Evolutionary conservation across 2,797 vertebrate species (phyloP).

Genomic region (Percopsis omiscomaycus): DNA sequence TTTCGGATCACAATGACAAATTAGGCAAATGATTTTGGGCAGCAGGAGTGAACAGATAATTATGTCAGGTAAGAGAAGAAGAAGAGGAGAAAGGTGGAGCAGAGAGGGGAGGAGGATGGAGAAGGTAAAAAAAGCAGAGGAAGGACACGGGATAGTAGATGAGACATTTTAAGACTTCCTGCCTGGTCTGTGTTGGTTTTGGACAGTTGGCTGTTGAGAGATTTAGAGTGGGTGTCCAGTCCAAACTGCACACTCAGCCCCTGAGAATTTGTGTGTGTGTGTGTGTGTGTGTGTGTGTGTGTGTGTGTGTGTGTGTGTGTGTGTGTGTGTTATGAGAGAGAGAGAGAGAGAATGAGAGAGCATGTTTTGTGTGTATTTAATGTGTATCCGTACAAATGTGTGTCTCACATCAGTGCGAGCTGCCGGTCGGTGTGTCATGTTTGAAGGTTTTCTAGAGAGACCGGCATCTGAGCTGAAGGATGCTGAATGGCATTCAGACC

Average conservation of each 20-base stretch:
- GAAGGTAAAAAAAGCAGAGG: background rate
- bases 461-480: constrained; percentile 8
- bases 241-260: constrained; percentile 36
- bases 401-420: constrained; percentile 50
- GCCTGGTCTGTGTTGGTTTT: constrained; percentile 43
- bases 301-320: constrained; percentile 10
- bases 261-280: constrained; percentile 20
- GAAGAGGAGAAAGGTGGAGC: background rate
- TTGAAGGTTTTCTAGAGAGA: constrained; percentile 29
- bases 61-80: constrained; percentile 29
- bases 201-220: constrained; percentile 43
- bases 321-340: constrained; percentile 3
- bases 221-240: constrained; percentile 28
- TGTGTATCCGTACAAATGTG: constrained; percentile 19
- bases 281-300: constrained; percentile 16
- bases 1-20: constrained; percentile 8
- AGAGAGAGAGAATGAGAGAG: background rate
- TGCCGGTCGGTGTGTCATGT: constrained; percentile 21
- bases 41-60: background rate
- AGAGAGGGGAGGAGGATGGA: constrained; percentile 8
- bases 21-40: constrained; percentile 8
- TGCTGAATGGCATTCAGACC: constrained; percentile 34
- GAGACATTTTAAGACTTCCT: constrained; percentile 30
- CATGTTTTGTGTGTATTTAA: constrained; percentile 5
- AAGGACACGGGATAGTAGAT: background rate